phyloP scores from a whole-genome alignment of 1,140 invertebrate genomes.

The Neuroterus valhalla region DNA sequence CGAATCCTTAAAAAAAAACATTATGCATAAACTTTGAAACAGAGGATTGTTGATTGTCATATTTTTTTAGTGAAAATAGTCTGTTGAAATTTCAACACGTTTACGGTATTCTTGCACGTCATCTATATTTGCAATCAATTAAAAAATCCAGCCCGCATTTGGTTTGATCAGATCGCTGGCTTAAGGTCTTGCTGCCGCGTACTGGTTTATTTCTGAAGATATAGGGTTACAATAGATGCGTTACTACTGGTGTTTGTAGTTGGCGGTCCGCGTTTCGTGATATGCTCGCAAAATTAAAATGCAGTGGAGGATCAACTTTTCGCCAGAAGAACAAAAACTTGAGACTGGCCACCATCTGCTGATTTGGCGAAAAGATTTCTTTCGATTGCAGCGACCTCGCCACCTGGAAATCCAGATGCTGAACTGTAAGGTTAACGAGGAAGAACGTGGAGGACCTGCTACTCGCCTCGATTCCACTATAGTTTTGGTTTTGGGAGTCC shows the following conservation, averaged over 20 bases:
- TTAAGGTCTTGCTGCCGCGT: too few species aligned
- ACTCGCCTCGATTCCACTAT: slow-evolving; percentile 45
- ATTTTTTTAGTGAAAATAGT: too few species aligned
- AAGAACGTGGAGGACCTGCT: slow-evolving; percentile 14
- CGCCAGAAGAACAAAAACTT: not conserved
- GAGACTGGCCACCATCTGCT: slow-evolving; percentile 11
- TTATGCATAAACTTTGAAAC: too few species aligned
- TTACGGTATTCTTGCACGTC: too few species aligned
- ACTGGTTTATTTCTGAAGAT: not conserved
- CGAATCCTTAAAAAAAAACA: too few species aligned
- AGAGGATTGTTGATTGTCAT: too few species aligned
- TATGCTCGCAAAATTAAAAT: not conserved
- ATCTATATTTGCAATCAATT: too few species aligned
- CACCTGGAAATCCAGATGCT: slow-evolving; percentile 21
- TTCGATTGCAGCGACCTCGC: slow-evolving; percentile 25
- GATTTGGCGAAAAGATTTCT: slow-evolving; percentile 9
- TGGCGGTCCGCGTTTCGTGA: not conserved
- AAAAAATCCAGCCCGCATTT: too few species aligned
- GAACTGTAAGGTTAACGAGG: slow-evolving; percentile 39
- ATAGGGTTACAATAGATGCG: not conserved
- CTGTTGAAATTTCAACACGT: too few species aligned
- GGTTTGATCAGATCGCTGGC: too few species aligned
- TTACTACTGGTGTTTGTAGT: not conserved
- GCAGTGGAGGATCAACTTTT: slow-evolving; percentile 13
- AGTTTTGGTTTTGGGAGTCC: slow-evolving; percentile 58